Evolutionary conservation across 1,140 invertebrate genomes (phyloP).

Genomic region (Pseudachorutes palmiensis): DNA sequence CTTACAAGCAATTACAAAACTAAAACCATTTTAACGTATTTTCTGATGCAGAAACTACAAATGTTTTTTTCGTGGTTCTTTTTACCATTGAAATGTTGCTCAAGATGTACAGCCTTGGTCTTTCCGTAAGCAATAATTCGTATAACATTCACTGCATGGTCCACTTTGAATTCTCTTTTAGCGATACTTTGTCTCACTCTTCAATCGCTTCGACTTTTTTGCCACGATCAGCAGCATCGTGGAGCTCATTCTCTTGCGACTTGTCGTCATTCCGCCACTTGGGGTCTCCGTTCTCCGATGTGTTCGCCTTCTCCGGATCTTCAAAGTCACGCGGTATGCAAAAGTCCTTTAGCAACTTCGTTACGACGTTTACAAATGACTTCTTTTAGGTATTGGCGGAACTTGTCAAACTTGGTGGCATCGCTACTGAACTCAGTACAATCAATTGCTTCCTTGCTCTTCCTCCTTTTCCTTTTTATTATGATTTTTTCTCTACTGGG

Average conservation of each 20-base stretch:
- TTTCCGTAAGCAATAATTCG: slow-evolving; percentile 58
- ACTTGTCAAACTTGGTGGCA: slow-evolving; percentile 92
- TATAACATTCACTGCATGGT: too few relatives aligned
- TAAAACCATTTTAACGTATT: slow-evolving; percentile 28
- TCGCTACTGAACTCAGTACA: slow-evolving; percentile 97
- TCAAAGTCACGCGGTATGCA: slow-evolving; percentile 92
- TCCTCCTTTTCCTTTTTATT: slow-evolving; percentile 97
- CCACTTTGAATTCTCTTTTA: too few relatives aligned
- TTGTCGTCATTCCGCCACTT: slow-evolving; percentile 68
- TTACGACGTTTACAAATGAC: too few relatives aligned
- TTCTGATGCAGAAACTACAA: slow-evolving; percentile 70
- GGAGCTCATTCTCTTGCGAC: slow-evolving; percentile 77
- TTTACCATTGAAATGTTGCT: slow-evolving; percentile 98
- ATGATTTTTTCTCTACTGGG: slow-evolving; percentile 97
- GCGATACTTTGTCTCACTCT: slow-evolving; percentile 93
- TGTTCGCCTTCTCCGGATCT: slow-evolving; percentile 88
- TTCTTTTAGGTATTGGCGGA: slow-evolving; percentile 85
- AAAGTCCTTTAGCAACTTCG: too few relatives aligned
- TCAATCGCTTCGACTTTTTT: slow-evolving; percentile 93
- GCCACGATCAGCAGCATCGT: slow-evolving; percentile 93
- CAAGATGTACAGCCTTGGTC: slow-evolving; percentile 99
- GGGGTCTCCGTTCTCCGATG: slow-evolving; percentile 94
- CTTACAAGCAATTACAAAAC: neutral
- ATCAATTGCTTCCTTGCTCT: slow-evolving; percentile 92
- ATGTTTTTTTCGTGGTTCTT: slow-evolving; percentile 93